phyloP scores from a whole-genome alignment of 2,888 invertebrate genomes.

The Teinopalpus imperialis region DNA sequence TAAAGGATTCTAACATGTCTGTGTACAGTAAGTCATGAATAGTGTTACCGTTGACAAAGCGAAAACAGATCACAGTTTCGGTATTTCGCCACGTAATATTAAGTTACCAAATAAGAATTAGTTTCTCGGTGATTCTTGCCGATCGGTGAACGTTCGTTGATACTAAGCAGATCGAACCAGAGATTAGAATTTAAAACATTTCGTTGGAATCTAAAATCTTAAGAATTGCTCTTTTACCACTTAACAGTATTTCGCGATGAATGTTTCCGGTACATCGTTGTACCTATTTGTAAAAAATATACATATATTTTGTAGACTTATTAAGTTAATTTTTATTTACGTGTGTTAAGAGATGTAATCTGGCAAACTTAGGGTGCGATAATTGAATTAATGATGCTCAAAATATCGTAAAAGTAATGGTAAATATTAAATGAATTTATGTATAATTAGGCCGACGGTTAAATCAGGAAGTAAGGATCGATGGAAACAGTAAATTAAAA shows the following conservation, averaged over 20 bases:
- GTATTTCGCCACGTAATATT: constrained; percentile 75
- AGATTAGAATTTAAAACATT: constrained; percentile 72
- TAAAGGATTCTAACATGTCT: constrained; percentile 55
- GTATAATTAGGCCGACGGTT: constrained; percentile 49
- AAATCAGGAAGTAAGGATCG: constrained; percentile 36
- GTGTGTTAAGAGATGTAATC: constrained; percentile 68
- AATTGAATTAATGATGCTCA: constrained; percentile 67
- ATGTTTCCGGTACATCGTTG: constrained; percentile 69
- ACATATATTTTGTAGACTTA: constrained; percentile 70
- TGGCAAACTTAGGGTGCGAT: constrained; percentile 61
- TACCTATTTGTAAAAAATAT: constrained; percentile 73
- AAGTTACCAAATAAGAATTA: constrained; percentile 81
- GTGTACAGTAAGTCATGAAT: constrained; percentile 62
- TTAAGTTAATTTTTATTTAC: constrained; percentile 77
- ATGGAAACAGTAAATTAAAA: constrained; percentile 50
- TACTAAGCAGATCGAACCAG: constrained; percentile 63
- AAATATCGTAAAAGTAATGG: constrained; percentile 57
- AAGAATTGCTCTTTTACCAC: constrained; percentile 78
- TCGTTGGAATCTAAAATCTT: constrained; percentile 70
- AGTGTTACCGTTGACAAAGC: constrained; percentile 74
- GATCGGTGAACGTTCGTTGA: constrained; percentile 54
- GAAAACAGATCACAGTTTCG: constrained; percentile 59
- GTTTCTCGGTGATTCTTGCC: constrained; percentile 63
- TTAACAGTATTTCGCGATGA: constrained; percentile 80
- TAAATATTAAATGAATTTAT: constrained; percentile 44